Conservation (phyloP, 2,888 invertebrate species). For the Dynastes grantii region DNA sequence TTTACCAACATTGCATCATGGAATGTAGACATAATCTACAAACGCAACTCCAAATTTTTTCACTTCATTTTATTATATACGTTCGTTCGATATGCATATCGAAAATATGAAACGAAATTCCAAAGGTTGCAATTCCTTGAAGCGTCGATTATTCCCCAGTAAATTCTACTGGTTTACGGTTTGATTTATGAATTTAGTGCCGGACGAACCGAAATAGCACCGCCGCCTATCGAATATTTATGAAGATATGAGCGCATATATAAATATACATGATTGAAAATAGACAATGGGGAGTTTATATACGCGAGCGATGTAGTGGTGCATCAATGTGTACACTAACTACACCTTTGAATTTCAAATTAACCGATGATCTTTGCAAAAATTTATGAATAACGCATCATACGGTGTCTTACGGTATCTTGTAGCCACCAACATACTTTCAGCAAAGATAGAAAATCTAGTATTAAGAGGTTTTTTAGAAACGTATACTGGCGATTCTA, state of each 20-base stretch:
- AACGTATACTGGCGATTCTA: no score
- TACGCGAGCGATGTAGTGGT: background rate
- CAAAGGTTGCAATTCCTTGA: background rate
- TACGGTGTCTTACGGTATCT: background rate
- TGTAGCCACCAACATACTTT: no score
- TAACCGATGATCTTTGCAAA: no score
- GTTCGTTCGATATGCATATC: background rate
- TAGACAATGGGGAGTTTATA: background rate
- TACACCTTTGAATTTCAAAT: no score
- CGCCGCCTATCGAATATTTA: constrained; percentile 4
- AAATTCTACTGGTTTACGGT: background rate
- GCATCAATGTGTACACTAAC: no score
- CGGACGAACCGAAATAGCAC: background rate
- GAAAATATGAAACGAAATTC: background rate
- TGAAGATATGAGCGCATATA: background rate
- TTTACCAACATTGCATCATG: no score
- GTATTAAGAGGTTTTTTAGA: no score
- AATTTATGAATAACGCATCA: background rate
- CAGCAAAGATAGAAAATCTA: no score
- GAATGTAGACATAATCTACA: no score
- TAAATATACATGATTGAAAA: constrained; percentile 15
- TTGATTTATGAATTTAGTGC: constrained; percentile 7
- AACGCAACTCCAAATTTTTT: no score
- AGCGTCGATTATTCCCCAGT: background rate
- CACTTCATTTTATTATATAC: no score